Evolutionary conservation across 2,888 invertebrate genomes (phyloP).

Genomic region (Nomada lathburiana): DNA sequence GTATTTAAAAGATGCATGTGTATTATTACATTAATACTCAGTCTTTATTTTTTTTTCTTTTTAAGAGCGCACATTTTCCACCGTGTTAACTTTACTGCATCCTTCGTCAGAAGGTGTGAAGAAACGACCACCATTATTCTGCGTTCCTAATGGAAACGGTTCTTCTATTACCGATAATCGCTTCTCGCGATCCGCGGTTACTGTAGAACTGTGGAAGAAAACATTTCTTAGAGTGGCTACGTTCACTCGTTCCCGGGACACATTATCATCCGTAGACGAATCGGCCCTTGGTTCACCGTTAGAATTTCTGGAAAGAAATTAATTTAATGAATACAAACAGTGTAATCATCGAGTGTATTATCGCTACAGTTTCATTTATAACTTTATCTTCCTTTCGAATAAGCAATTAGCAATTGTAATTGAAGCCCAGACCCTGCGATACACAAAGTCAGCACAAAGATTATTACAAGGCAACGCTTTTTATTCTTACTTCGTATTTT

Average conservation of each 20-base stretch:
- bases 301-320: slow-evolving; percentile 66
- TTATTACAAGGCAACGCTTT: not conserved
- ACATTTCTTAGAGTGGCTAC: slow-evolving; percentile 85
- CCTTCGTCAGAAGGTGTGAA: slow-evolving; percentile 64
- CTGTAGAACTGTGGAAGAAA: slow-evolving; percentile 84
- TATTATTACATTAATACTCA: slow-evolving; percentile 60
- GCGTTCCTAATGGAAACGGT: slow-evolving; percentile 71
- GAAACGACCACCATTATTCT: slow-evolving; percentile 58
- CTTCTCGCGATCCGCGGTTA: slow-evolving; percentile 76
- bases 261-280: slow-evolving; percentile 63
- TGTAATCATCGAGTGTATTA: too few species aligned
- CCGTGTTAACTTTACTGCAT: slow-evolving; percentile 60
- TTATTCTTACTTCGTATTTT: slow-evolving; percentile 74
- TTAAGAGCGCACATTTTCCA: slow-evolving; percentile 72
- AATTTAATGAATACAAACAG: not conserved
- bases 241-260: slow-evolving; percentile 84
- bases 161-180: slow-evolving; percentile 81
- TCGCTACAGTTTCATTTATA: too few species aligned
- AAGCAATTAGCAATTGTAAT: too few species aligned
- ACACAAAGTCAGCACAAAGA: too few species aligned
- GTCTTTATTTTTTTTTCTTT: slow-evolving; percentile 62
- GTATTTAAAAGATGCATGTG: slow-evolving; percentile 54
- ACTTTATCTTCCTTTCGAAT: too few species aligned
- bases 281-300: slow-evolving; percentile 74
- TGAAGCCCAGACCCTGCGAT: too few species aligned